phyloP scores from a whole-genome alignment of 2,888 invertebrate species.

The Trichogramma dendrolimi region DNA sequence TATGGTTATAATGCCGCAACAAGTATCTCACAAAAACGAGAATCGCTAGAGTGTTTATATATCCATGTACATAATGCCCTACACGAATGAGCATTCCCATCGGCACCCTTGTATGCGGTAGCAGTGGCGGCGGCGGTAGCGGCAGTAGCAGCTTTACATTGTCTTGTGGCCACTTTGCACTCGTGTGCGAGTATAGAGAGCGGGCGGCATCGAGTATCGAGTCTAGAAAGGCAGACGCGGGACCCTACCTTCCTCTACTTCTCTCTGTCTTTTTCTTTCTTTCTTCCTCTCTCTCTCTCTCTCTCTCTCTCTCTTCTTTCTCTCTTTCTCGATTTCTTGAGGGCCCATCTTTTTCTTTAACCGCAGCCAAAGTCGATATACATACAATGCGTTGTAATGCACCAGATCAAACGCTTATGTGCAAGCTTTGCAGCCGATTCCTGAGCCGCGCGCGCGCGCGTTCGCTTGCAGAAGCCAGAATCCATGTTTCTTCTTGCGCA shows the following conservation, averaged over 20 bases:
- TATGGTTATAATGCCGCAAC: no score
- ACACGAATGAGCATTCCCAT: constrained; percentile 19
- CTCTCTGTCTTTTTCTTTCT: no score
- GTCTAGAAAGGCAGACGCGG: no score
- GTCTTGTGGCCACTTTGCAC: constrained; percentile 29
- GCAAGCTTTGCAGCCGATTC: constrained; percentile 9
- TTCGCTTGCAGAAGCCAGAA: not conserved
- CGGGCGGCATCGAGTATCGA: no score
- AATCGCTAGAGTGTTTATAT: constrained; percentile 8
- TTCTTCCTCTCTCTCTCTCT: no score
- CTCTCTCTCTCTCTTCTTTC: no score
- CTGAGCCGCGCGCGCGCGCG: constrained; percentile 19
- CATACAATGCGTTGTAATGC: constrained; percentile 46
- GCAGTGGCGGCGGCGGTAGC: constrained; percentile 4
- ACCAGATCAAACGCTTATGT: constrained; percentile 34
- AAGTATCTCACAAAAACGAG: no score
- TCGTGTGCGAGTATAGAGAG: constrained; percentile 12
- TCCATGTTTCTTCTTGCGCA: constrained; percentile 6
- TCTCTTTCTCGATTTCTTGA: not conserved
- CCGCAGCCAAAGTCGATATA: constrained; percentile 37
- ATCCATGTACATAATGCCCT: constrained; percentile 12
- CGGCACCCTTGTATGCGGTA: constrained; percentile 24
- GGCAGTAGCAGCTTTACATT: constrained; percentile 30
- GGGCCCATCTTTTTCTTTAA: constrained; percentile 19
- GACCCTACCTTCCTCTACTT: no score